phyloP scores from a whole-genome alignment of 2,797 vertebrate genomes.

The Cercopithecus diana region DNA sequence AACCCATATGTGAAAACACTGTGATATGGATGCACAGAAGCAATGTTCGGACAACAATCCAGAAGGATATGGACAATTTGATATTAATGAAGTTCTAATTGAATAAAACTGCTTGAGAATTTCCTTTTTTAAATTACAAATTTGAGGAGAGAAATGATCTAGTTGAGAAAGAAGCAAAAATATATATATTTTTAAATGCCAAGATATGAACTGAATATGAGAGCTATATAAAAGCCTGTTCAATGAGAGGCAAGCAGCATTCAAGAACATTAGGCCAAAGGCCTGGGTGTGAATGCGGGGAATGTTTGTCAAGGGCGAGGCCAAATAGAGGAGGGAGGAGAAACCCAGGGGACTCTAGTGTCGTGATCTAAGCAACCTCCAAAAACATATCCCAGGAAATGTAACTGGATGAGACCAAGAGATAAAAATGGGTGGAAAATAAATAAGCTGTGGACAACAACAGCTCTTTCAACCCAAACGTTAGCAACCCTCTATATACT shows the following conservation, averaged over 20 bases:
- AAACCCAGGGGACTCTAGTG: not conserved
- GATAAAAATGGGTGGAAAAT: not conserved
- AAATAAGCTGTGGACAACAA: not conserved
- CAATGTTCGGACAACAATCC: not conserved
- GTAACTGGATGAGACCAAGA: not conserved
- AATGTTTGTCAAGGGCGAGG: conserved; percentile 47
- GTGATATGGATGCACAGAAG: not conserved
- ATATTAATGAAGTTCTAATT: not conserved
- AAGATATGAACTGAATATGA: not conserved
- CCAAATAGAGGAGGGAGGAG: not conserved
- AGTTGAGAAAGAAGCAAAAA: conserved; percentile 33
- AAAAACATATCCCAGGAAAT: not conserved
- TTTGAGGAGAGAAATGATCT: not conserved
- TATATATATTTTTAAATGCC: not conserved
- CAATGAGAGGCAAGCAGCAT: not conserved
- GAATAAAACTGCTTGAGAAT: conserved; percentile 6
- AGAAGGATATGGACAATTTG: not conserved
- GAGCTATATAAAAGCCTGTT: not conserved
- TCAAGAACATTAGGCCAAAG: not conserved
- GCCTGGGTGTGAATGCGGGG: not conserved
- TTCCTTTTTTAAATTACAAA: not conserved
- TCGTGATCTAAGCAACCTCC: not conserved
- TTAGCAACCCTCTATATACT: not conserved
- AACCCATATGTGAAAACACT: not conserved
- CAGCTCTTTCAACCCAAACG: conserved; percentile 6